A percentile compares a stretch with the other conserved stretches of the same genome.
Conservation (phyloP, 2,888 invertebrate species). For the Tuberolachnus salignus region DNA sequence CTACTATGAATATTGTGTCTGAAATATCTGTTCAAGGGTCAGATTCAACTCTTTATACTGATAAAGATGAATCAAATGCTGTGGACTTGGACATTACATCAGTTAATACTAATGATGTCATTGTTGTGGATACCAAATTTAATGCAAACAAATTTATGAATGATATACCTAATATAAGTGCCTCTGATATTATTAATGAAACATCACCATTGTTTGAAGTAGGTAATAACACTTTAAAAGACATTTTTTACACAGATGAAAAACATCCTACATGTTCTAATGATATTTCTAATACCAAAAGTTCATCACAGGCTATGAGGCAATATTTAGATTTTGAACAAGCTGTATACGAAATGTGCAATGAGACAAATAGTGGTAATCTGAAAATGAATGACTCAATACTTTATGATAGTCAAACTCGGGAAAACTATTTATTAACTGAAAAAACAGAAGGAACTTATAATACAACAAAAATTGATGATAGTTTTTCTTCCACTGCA, state of each 20-base stretch:
- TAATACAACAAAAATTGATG: neutral
- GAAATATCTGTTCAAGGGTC: neutral
- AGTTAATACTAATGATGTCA: neutral
- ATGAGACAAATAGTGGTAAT: neutral
- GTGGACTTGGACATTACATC: neutral
- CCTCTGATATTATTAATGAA: neutral
- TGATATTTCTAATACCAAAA: neutral
- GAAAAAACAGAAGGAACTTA: neutral
- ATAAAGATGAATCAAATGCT: neutral
- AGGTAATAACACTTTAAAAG: neutral
- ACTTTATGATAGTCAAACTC: neutral
- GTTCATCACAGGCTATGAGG: neutral
- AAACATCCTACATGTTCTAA: neutral
- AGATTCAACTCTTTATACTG: neutral
- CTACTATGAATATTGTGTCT: neutral
- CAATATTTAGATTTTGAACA: slow-evolving; percentile 19
- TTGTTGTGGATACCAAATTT: neutral
- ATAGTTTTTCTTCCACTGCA: neutral
- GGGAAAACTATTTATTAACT: neutral
- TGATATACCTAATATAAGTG: neutral
- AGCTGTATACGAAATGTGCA: neutral
- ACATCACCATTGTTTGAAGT: neutral
- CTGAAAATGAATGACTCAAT: neutral
- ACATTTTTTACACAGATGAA: neutral
- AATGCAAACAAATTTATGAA: neutral